Evolutionary conservation across 2,113 vertebrate species (phyloP).

Genomic region (Todiramphus saurophagus): DNA sequence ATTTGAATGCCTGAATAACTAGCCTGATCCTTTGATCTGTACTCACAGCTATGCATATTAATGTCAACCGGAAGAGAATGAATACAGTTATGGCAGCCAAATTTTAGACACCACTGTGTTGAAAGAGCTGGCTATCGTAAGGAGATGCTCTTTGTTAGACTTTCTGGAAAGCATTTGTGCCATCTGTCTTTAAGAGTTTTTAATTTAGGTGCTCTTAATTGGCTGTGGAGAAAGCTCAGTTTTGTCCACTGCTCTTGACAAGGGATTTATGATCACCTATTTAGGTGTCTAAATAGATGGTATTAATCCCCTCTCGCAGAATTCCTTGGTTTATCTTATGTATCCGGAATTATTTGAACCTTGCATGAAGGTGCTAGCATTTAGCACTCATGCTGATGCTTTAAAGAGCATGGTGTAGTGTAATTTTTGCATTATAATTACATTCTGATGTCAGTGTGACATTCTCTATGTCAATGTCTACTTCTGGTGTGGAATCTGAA

Average conservation of each 20-base stretch:
- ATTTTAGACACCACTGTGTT: background rate
- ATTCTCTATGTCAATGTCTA: background rate
- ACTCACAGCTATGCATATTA: background rate
- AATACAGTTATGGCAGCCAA: background rate
- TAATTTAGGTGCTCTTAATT: background rate
- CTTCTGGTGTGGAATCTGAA: background rate
- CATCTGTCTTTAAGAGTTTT: background rate
- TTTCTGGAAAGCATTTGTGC: background rate
- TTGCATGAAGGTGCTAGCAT: background rate
- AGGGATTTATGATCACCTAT: background rate
- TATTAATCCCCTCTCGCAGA: background rate
- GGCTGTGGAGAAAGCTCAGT: background rate
- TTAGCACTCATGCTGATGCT: background rate
- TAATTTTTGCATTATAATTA: background rate
- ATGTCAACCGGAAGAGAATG: background rate
- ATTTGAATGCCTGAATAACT: slow-evolving; percentile 7
- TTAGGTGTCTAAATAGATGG: background rate
- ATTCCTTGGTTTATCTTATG: background rate
- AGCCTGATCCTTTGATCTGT: background rate
- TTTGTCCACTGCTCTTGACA: background rate
- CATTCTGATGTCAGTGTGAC: background rate
- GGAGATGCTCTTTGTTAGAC: background rate
- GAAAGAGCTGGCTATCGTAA: background rate
- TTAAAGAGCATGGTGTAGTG: background rate
- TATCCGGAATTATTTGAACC: background rate